Evolutionary conservation across 2,113 vertebrate species (phyloP).

Genomic region (Steatornis caripensis): DNA sequence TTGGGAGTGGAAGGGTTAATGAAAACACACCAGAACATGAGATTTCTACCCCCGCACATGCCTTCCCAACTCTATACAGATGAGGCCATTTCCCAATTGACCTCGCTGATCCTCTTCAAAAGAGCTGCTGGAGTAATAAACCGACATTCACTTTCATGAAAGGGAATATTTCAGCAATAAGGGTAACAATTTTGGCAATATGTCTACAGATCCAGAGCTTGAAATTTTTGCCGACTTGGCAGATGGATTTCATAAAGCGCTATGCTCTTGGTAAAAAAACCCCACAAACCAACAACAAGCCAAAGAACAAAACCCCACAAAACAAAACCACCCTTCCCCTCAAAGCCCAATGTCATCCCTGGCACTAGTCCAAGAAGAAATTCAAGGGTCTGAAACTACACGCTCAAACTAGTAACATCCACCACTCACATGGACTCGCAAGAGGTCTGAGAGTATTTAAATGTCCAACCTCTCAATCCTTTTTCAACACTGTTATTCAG

Average conservation of each 20-base stretch:
- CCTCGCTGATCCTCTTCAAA: neutral
- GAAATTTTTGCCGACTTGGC: neutral
- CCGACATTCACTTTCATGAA: neutral
- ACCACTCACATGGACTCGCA: neutral
- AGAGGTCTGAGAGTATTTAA: neutral
- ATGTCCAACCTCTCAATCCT: neutral
- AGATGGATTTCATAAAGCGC: neutral
- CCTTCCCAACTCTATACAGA: neutral
- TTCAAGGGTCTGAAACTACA: neutral
- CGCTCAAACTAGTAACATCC: neutral
- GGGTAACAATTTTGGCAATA: neutral
- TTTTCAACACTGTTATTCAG: neutral
- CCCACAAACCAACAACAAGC: too few species aligned
- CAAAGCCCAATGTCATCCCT: neutral
- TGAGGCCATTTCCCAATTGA: neutral
- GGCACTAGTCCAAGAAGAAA: neutral
- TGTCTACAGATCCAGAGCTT: neutral
- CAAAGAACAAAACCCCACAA: neutral
- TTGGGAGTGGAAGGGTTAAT: neutral
- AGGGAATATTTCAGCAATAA: constrained; percentile 23
- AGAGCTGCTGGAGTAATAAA: neutral
- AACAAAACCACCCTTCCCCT: neutral
- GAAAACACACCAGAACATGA: neutral
- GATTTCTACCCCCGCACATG: neutral
- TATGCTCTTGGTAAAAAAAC: neutral